Conservation (phyloP, 2,797 vertebrate genomes). For the Cephalopachus bancanus region DNA sequence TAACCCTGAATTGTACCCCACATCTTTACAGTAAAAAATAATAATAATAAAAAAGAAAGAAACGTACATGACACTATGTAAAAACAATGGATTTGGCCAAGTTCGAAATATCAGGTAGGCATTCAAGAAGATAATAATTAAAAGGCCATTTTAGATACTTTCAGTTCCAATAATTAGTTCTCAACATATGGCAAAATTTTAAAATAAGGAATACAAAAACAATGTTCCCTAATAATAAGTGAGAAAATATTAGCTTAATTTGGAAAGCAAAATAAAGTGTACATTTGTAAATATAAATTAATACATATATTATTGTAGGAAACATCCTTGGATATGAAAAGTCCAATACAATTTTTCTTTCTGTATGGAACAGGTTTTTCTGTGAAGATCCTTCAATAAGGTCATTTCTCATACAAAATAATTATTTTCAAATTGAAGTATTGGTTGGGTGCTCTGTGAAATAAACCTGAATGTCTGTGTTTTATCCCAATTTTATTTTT, state of each 20-base stretch:
- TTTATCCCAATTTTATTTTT: slow-evolving; percentile 18
- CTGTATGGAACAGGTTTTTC: neutral
- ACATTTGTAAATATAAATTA: neutral
- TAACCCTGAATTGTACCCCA: no score
- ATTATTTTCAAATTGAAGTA: slow-evolving; percentile 62
- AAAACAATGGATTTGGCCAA: neutral
- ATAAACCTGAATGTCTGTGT: slow-evolving; percentile 54
- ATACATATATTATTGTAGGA: neutral
- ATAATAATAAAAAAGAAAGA: neutral
- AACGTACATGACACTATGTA: neutral
- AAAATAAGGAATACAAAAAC: neutral
- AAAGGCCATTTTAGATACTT: slow-evolving; percentile 34
- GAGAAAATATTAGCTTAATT: neutral
- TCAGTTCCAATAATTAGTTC: neutral
- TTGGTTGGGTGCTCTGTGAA: slow-evolving; percentile 38
- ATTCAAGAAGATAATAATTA: neutral
- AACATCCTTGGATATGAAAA: neutral
- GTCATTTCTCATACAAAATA: neutral
- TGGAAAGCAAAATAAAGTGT: neutral
- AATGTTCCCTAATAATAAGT: neutral
- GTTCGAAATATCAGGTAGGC: neutral
- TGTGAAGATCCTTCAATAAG: neutral
- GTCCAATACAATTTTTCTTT: neutral
- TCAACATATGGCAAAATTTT: neutral
- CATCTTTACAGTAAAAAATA: no score